Conservation (phyloP, 2,113 vertebrate genomes). For the Phalacrocorax aristotelis region DNA sequence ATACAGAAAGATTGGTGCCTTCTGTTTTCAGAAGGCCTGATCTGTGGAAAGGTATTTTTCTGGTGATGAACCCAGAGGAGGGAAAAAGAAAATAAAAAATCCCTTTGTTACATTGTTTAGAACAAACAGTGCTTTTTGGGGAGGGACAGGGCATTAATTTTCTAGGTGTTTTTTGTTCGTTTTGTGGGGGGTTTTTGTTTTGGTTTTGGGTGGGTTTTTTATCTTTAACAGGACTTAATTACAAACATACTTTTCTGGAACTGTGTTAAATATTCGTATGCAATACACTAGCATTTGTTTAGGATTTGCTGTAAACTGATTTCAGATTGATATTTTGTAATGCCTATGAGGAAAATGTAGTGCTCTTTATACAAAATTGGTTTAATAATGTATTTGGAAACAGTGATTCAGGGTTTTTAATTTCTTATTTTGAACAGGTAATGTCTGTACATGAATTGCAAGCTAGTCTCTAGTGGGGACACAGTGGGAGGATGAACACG, state of each 20-base stretch:
- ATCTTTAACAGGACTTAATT: neutral
- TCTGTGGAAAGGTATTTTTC: neutral
- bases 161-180: neutral
- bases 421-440: conserved; percentile 72
- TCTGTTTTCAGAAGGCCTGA: neutral
- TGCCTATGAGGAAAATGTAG: neutral
- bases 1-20: neutral
- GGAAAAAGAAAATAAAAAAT: neutral
- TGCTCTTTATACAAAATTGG: neutral
- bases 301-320: neutral
- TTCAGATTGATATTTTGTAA: neutral
- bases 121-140: neutral
- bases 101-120: neutral
- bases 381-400: neutral
- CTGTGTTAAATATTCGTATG: neutral
- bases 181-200: neutral
- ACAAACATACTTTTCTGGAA: neutral
- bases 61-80: neutral
- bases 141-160: neutral
- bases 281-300: neutral
- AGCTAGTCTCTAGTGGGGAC: conserved; percentile 78
- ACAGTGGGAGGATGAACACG: conserved; percentile 94
- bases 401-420: neutral
- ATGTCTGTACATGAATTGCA: conserved; percentile 82
- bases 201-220: neutral